Evolutionary conservation across 2,797 vertebrate genomes (phyloP), one percentile per base, ranked within the genome.

Genomic region (Galago senegalensis): DNA sequence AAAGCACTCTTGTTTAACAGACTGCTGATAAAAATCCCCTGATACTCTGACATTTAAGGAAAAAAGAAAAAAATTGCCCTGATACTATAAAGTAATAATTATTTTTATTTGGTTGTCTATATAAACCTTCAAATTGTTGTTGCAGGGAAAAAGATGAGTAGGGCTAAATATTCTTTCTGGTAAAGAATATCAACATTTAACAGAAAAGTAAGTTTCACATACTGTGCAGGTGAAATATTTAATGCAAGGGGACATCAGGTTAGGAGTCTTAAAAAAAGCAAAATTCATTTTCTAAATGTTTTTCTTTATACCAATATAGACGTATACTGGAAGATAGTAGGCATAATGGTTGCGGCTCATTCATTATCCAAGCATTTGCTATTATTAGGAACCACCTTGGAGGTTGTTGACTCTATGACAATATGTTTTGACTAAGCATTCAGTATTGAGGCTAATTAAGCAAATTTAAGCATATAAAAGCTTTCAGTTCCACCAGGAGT

Each of bases 401-500:
- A 93, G 80, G 31, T 49, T 67, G 37, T 93, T 94, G 70, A 73
- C 53, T 69, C 14, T 67, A 75, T 91, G 53, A 82, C 93, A 96
- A 67, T 89, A 83, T 91, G 77, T 95, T 97, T 94, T 94, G 83
- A 95, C 40, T 95, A 87, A 82, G 43, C 56, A 60, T 72, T 95
- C 95, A 43, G 46, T 63, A 43, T 87, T 89, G 82, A 18, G 49
- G 29, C 80, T 97, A 93, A 97, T 95, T 96, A 97, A 91, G 53
- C 72, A 95, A 94, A 95, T 86, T 77, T 84, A 91, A 91, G 84
- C 23, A 49, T 86, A 73, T 87, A 85, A 87, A 90, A 92, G 87
- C 61, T 93, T 96, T 93, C 80, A 63, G 40, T 37, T 86, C 20
- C 27, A 82, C 34, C 53, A 86, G 93, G 37, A 85, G 72, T 85